Evolutionary conservation across 2,113 vertebrate species (phyloP).

Genomic region (Oplegnathus fasciatus): DNA sequence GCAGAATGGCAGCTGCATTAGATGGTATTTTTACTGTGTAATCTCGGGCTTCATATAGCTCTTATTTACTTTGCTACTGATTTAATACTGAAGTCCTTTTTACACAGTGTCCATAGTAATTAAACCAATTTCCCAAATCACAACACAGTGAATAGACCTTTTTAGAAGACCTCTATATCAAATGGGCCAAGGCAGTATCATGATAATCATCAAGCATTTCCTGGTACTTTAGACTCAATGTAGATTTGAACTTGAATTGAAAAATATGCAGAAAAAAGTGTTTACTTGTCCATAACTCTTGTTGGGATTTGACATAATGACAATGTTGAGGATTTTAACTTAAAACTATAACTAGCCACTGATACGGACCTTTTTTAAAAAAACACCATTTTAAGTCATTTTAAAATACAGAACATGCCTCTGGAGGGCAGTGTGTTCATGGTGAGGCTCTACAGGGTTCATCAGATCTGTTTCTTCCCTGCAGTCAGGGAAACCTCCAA

Average conservation of each 20-base stretch:
- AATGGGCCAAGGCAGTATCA: no score
- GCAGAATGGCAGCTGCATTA: constrained; percentile 34
- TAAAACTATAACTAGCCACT: no score
- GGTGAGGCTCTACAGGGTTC: background rate
- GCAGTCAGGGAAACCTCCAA: constrained; percentile 41
- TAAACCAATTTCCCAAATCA: background rate
- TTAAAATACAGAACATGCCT: background rate
- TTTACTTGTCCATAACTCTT: background rate
- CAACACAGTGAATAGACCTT: background rate
- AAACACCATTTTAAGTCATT: background rate
- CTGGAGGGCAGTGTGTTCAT: background rate
- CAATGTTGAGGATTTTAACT: background rate
- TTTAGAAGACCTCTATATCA: background rate
- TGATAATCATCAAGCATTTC: no score
- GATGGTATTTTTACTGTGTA: constrained; percentile 15
- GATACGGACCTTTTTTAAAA: background rate
- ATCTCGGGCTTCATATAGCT: background rate
- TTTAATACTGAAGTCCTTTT: background rate
- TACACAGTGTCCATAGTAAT: background rate
- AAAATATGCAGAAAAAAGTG: background rate
- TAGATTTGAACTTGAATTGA: background rate
- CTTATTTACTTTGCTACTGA: background rate
- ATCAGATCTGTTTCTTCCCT: background rate
- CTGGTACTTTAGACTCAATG: background rate
- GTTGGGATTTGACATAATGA: background rate